A percentile compares a stretch with the other conserved stretches of the same genome.
These are phyloP conservation scores for Drosophila sechellia DNA, from an alignment of 1,140 invertebrate species.

Conservation along the genomic window DNA sequence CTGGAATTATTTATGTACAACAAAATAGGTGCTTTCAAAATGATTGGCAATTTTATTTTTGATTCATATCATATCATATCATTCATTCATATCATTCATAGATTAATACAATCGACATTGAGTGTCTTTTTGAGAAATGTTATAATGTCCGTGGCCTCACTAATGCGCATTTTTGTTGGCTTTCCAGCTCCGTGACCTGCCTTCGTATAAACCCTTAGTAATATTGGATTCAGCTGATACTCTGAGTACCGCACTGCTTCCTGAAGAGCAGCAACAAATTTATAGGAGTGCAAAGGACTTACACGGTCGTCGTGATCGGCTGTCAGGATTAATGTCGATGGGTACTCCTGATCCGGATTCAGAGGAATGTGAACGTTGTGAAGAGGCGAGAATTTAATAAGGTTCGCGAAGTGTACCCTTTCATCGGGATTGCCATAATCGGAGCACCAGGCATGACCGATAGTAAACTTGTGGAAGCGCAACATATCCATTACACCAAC, in stretches of 20 bases:
- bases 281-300: constrained; percentile 97
- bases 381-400: constrained; percentile 96
- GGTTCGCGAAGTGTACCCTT: constrained; percentile 93
- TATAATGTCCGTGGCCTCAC: constrained; percentile 94
- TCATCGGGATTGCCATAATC: constrained; percentile 98
- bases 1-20: too few relatives aligned
- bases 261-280: constrained; percentile 97
- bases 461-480: constrained; percentile 98
- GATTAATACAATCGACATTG: constrained; percentile 80
- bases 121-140: constrained; percentile 92
- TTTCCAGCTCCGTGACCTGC: constrained; percentile 98
- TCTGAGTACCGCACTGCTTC: constrained; percentile 87
- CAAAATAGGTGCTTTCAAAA: too few relatives aligned
- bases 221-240: constrained; percentile 92
- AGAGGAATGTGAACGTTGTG: constrained; percentile 94
- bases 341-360: constrained; percentile 90
- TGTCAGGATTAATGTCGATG: constrained; percentile 94
- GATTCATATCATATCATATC: too few relatives aligned
- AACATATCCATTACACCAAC: constrained; percentile 99
- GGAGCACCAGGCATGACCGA: constrained; percentile 97
- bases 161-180: constrained; percentile 92
- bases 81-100: too few relatives aligned
- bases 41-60: too few relatives aligned
- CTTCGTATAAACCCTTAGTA: constrained; percentile 96
- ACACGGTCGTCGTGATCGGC: constrained; percentile 99